Base-by-base conservation (phyloP, 2,888 invertebrate species). In the Drosophila neoperkinsi region DNA sequence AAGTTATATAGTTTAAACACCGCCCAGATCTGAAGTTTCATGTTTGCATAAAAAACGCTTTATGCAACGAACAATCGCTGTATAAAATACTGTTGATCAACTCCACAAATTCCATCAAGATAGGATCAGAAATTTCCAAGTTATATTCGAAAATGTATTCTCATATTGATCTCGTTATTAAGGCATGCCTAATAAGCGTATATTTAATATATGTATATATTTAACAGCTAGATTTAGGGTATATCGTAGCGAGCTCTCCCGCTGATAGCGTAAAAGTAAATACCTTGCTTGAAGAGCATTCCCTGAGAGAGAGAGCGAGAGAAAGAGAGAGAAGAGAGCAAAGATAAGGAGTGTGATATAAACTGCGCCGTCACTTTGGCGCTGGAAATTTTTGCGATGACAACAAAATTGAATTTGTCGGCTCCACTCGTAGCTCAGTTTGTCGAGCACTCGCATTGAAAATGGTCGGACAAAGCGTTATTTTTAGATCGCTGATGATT, bases 341-440 rank as follows among this genome's bases (percentile, higher is more conserved):
- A 36, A 33, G 41, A 57, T 51, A 51, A 25, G 16, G 16, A 7
- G 21, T 7, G 7, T 3, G 7, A 30, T 52, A 4, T 10, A 4
- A 38, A 13, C 18, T 34, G 56, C 30, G 1, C 18, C 2, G 33
- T 41, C 55, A 67, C 50, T 28, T 41, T 33, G 33, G 13, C 68
- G 28, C 10, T 25, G 68, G 38, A 67, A 21, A 13, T 30, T 4
- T 28, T 4, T 16, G 9, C n/a, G 11, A 13, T 4, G 1, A 0
- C 9, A 9, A 69, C 43, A 51, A 43, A 57, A n/a, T 11, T 28
- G 7, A 10, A 30, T 13, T 25, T 21, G 36, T 11, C 11, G 4
- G 6, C 1, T 3, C 9, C 4, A 4, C 7, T 36, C 4, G 46
- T 0, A 30, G 41, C 3, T 79, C 55, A 77, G 80, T 77, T 52